Evolutionary conservation across 2,888 invertebrate species (phyloP).

Genomic region (Apodemia duryi): DNA sequence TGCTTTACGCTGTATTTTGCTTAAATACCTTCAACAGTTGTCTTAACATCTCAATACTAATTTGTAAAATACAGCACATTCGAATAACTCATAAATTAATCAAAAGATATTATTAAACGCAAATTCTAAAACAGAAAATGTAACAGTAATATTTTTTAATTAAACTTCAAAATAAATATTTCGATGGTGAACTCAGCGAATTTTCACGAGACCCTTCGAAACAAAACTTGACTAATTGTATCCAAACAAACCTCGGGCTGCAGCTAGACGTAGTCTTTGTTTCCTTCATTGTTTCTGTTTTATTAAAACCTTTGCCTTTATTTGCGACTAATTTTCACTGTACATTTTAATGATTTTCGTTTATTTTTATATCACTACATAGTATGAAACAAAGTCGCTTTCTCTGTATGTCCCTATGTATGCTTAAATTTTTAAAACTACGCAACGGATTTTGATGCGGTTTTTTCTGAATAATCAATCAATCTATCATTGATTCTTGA

Average conservation of each 20-base stretch:
- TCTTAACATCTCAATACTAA: too few species aligned
- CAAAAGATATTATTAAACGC: neutral
- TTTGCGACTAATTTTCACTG: neutral
- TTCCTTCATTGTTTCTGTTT: neutral
- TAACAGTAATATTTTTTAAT: neutral
- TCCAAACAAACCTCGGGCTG: constrained; percentile 12
- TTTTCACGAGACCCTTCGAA: constrained; percentile 4
- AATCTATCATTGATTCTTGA: too few species aligned
- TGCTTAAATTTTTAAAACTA: too few species aligned
- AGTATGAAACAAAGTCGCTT: too few species aligned
- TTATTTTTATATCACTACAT: neutral
- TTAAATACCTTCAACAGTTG: too few species aligned
- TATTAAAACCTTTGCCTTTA: constrained; percentile 3
- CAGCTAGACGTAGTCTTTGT: constrained; percentile 6
- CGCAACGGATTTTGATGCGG: too few species aligned
- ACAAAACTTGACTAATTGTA: constrained; percentile 14
- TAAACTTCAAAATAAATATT: constrained; percentile 11
- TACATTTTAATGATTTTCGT: constrained; percentile 2
- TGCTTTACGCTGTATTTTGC: too few species aligned
- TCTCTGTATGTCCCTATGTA: too few species aligned
- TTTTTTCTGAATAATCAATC: too few species aligned
- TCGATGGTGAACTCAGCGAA: neutral
- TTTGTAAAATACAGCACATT: too few species aligned
- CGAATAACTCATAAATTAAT: neutral
- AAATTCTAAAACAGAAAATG: neutral